A percentile compares a stretch with the other conserved stretches of the same genome.
Evolutionary conservation across 2,888 invertebrate genomes (phyloP).

Genomic region (Tenodera sinensis): DNA sequence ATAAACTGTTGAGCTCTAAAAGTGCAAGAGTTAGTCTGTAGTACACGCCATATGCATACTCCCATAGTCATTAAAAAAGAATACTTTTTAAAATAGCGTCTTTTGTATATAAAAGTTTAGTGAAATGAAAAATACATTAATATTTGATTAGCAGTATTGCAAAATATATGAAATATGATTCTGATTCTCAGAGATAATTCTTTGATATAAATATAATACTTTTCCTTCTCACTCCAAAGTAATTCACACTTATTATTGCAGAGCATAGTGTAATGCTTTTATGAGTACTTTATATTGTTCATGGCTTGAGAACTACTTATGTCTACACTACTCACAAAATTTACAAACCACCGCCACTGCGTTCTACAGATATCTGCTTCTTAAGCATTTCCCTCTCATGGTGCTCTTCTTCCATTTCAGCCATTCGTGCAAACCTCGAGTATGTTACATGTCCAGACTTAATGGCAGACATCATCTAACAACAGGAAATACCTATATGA

Average conservation of each 20-base stretch:
- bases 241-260: not conserved
- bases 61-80: not conserved
- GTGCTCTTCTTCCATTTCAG: slow-evolving; percentile 84
- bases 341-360: slow-evolving; percentile 94
- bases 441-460: slow-evolving; percentile 95
- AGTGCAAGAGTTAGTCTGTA: not conserved
- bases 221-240: not conserved
- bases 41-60: not conserved
- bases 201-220: not conserved
- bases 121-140: not conserved
- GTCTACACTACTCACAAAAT: not conserved
- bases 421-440: slow-evolving; percentile 92
- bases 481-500: slow-evolving; percentile 29
- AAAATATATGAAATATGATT: not conserved
- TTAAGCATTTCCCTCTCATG: slow-evolving; percentile 72
- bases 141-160: not conserved
- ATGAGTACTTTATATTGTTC: not conserved
- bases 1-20: not conserved
- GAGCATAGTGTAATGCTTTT: not conserved
- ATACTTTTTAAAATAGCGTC: not conserved
- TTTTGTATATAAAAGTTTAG: not conserved
- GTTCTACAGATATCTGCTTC: slow-evolving; percentile 82
- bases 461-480: slow-evolving; percentile 96
- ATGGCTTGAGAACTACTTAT: not conserved
- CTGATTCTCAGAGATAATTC: not conserved